Evolutionary conservation across 2,113 vertebrate genomes (phyloP).

Genomic region (Psettodes erumei): DNA sequence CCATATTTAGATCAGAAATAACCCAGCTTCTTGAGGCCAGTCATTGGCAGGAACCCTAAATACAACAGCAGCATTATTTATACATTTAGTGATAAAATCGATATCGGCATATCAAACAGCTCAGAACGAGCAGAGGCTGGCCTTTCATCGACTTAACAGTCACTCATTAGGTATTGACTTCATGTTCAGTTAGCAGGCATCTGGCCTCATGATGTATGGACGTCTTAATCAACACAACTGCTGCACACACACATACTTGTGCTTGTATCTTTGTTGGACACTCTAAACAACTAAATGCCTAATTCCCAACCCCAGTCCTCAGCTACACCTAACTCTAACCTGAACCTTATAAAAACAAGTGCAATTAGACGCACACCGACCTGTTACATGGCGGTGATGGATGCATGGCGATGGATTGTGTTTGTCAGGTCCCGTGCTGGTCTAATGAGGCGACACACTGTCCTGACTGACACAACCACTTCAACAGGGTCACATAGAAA

Average conservation of each 20-base stretch:
- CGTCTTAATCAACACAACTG: slow-evolving; percentile 10
- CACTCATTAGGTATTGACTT: not conserved
- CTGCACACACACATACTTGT: not conserved
- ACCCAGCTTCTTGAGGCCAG: not conserved
- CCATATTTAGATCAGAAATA: not conserved
- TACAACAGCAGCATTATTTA: not conserved
- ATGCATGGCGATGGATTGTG: slow-evolving; percentile 42
- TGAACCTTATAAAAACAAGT: too few species aligned
- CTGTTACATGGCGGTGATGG: slow-evolving; percentile 26
- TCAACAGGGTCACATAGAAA: slow-evolving; percentile 45
- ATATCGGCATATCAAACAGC: not conserved
- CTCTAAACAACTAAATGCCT: too few species aligned
- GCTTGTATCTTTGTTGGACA: too few species aligned
- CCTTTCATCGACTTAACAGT: not conserved
- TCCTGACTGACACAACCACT: slow-evolving; percentile 49
- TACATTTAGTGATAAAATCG: not conserved
- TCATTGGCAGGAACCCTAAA: not conserved
- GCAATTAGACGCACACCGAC: slow-evolving; percentile 22
- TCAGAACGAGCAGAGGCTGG: not conserved
- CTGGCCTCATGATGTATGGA: not conserved
- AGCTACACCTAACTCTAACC: too few species aligned
- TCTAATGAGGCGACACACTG: slow-evolving; percentile 53
- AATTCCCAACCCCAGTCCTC: too few species aligned
- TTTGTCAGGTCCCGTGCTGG: slow-evolving; percentile 30
- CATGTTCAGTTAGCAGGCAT: slow-evolving; percentile 26